These are phyloP conservation scores for Stenoptilia bipunctidactyla DNA, from an alignment of 2,888 invertebrate species.

Conservation along the genomic window DNA sequence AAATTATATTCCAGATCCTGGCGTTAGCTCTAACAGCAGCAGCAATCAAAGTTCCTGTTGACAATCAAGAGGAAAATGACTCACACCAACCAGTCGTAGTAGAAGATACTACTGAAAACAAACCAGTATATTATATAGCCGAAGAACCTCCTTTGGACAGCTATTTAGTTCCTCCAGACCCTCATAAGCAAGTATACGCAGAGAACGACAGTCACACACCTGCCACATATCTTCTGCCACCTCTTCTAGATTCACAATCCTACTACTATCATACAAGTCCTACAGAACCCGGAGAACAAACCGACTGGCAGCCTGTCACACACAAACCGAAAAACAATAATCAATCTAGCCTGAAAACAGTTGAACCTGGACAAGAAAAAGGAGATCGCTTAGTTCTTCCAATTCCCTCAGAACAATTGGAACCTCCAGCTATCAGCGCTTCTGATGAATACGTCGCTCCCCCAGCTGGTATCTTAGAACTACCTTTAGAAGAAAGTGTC, in stretches of 20 bases:
- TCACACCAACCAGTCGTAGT: conserved; percentile 15
- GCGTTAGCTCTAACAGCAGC: conserved; percentile 25
- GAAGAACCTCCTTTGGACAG: conserved; percentile 35
- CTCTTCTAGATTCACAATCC: conserved; percentile 21
- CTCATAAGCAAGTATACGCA: conserved; percentile 31
- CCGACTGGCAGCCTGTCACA: conserved; percentile 54
- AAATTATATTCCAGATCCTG: conserved; percentile 48
- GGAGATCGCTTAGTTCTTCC: conserved; percentile 18
- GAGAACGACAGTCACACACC: conserved; percentile 28
- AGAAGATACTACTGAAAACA: conserved; percentile 5
- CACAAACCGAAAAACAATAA: conserved; percentile 21
- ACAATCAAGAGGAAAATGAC: conserved; percentile 22
- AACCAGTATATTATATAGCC: conserved; percentile 28
- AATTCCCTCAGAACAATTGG: conserved; percentile 37
- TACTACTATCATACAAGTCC: conserved; percentile 29
- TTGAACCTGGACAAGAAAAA: neutral
- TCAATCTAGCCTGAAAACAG: neutral
- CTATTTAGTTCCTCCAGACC: conserved; percentile 41
- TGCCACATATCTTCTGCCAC: conserved; percentile 50
- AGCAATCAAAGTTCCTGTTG: conserved; percentile 45
- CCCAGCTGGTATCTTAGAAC: conserved; percentile 52
- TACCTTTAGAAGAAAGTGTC: conserved; percentile 43
- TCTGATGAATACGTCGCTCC: conserved; percentile 39
- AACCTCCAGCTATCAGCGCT: conserved; percentile 46
- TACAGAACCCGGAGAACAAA: conserved; percentile 35